phyloP scores from a whole-genome alignment of 2,888 invertebrate genomes.

The Alloscopus bannaensis region DNA sequence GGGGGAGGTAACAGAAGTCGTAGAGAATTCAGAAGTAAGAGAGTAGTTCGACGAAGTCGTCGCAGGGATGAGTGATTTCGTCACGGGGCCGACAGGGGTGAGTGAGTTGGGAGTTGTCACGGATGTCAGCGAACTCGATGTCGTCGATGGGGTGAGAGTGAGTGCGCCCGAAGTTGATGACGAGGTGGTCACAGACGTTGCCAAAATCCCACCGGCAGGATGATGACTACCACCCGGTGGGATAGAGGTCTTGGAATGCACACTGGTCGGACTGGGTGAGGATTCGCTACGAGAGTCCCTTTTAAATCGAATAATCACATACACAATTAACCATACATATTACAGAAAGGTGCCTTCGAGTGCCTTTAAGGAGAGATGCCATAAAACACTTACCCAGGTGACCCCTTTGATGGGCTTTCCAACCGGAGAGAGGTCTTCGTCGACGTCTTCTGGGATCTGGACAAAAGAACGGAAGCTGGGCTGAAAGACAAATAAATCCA shows the following conservation, averaged over 20 bases:
- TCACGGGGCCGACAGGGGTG: conserved; percentile 69
- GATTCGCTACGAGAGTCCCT: conserved; percentile 74
- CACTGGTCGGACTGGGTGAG: conserved; percentile 74
- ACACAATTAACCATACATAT: too few species aligned
- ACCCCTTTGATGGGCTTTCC: conserved; percentile 73
- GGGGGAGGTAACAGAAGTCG: conserved; percentile 71
- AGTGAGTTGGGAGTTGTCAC: conserved; percentile 72
- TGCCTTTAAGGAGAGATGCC: too few species aligned
- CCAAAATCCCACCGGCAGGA: conserved; percentile 18
- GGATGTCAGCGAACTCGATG: conserved; percentile 71
- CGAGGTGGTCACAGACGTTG: conserved; percentile 45
- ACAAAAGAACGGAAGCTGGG: conserved; percentile 72
- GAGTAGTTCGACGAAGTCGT: conserved; percentile 72
- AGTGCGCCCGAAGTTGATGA: conserved; percentile 63
- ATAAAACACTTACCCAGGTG: too few species aligned
- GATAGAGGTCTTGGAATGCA: conserved; percentile 65
- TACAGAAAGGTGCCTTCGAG: too few species aligned
- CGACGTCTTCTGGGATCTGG: conserved; percentile 73
- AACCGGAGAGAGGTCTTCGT: conserved; percentile 71
- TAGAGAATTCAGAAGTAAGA: conserved; percentile 72
- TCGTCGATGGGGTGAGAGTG: conserved; percentile 72
- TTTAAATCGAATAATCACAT: neutral
- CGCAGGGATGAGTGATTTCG: conserved; percentile 69
- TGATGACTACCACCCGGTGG: conserved; percentile 44
- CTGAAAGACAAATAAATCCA: too few species aligned